Conservation (phyloP, 30 jellyfish, hydroid and myxozoan species). For the Catostylus mosaicus region DNA sequence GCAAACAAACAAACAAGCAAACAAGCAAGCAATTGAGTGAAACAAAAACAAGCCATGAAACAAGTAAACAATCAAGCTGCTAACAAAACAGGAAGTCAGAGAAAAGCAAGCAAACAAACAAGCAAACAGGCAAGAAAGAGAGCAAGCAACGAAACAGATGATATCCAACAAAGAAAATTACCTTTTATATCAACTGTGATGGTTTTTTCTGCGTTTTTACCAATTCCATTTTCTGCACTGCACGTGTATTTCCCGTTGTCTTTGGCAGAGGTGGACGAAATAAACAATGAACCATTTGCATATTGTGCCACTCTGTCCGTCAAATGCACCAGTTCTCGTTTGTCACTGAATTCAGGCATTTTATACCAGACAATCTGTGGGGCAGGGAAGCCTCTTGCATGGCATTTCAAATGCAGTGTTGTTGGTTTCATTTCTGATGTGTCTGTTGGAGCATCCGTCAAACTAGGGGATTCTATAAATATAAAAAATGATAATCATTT, state of each 20-base stretch:
- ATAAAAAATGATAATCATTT: neutral
- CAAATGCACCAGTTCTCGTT: conserved; percentile 40
- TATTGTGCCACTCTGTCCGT: conserved; percentile 62
- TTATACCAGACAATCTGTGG: conserved; percentile 95
- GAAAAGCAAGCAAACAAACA: no score
- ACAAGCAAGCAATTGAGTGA: no score
- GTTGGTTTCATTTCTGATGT: conserved; percentile 60
- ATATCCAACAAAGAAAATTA: neutral
- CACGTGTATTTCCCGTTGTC: conserved; percentile 88
- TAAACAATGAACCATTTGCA: conserved; percentile 75
- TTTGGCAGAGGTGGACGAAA: conserved; percentile 51
- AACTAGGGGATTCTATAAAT: conserved; percentile 45
- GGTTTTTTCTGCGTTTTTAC: conserved; percentile 59
- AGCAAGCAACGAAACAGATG: neutral
- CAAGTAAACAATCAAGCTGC: no score
- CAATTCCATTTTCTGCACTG: conserved; percentile 76
- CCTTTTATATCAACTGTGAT: conserved; percentile 77
- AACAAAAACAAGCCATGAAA: no score
- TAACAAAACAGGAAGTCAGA: no score
- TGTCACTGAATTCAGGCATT: conserved; percentile 8
- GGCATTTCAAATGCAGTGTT: conserved; percentile 61
- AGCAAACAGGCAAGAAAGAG: no score
- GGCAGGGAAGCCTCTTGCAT: conserved; percentile 85
- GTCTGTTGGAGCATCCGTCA: conserved; percentile 65
- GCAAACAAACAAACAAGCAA: no score